Conservation (phyloP, 2,797 vertebrate species). For the Vespertilio murinus region DNA sequence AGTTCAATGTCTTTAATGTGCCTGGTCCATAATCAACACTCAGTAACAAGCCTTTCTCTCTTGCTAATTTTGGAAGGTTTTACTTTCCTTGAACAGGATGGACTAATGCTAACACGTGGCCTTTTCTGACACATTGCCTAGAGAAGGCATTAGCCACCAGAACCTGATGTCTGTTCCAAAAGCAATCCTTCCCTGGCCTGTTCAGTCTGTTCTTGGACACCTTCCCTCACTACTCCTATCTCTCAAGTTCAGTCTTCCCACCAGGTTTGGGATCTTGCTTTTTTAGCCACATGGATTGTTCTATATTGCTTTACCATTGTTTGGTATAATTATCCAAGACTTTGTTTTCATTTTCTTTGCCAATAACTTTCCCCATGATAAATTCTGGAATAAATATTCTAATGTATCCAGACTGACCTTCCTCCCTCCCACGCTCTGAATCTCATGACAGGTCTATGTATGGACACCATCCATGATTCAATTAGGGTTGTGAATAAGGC, state of each 20-base stretch:
- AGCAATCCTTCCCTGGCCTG: rapidly evolving
- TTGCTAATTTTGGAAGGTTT: neutral
- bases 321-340: neutral
- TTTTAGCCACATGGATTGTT: neutral
- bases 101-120: too few species aligned
- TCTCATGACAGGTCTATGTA: neutral
- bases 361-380: neutral
- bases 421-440: neutral
- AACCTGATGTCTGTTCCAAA: neutral
- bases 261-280: neutral
- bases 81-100: neutral
- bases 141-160: neutral
- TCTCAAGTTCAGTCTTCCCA: neutral
- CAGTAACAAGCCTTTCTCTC: neutral
- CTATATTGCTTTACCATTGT: neutral
- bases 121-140: neutral
- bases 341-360: neutral
- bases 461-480: neutral
- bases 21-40: neutral
- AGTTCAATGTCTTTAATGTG: neutral
- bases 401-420: neutral
- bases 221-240: neutral
- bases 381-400: neutral
- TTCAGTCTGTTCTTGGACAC: neutral
- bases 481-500: neutral